These are phyloP conservation scores for Nysson spinosus DNA, from an alignment of 2,888 invertebrate species.

Conservation along the genomic window DNA sequence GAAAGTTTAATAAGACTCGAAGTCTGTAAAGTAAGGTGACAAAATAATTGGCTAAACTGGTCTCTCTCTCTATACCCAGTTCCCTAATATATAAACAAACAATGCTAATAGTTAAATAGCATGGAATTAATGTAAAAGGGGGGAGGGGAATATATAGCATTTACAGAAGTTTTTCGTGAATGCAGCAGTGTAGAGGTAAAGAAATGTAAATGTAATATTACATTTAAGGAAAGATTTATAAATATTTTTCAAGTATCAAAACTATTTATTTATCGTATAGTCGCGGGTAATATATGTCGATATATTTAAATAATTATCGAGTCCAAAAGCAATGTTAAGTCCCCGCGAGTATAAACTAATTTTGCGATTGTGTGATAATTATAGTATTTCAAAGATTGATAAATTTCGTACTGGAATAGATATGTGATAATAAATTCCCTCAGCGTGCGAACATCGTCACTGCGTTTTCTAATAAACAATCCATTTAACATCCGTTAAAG, in stretches of 20 bases:
- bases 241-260: constrained; percentile 24
- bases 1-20: neutral
- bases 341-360: constrained; percentile 38
- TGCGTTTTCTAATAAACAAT: neutral
- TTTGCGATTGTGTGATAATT: constrained; percentile 63
- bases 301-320: constrained; percentile 47
- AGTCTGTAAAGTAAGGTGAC: neutral
- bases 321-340: constrained; percentile 63
- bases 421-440: constrained; percentile 47
- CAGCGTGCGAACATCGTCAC: constrained; percentile 3
- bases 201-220: constrained; percentile 5
- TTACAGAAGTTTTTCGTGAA: constrained; percentile 1
- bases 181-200: constrained; percentile 11
- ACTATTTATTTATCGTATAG: constrained; percentile 36
- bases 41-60: neutral
- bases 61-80: neutral
- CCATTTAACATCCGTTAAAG: too few relatives aligned
- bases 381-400: constrained; percentile 56
- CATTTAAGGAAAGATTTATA: constrained; percentile 14
- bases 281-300: constrained; percentile 25
- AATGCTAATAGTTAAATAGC: neutral
- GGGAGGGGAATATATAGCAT: neutral
- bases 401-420: constrained; percentile 30
- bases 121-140: neutral
- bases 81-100: too few relatives aligned